These are phyloP conservation scores for Heliocidaris erythrogramma DNA, from an alignment of 35 echinoderm and acorn worm genomes.

Conservation along the genomic window DNA sequence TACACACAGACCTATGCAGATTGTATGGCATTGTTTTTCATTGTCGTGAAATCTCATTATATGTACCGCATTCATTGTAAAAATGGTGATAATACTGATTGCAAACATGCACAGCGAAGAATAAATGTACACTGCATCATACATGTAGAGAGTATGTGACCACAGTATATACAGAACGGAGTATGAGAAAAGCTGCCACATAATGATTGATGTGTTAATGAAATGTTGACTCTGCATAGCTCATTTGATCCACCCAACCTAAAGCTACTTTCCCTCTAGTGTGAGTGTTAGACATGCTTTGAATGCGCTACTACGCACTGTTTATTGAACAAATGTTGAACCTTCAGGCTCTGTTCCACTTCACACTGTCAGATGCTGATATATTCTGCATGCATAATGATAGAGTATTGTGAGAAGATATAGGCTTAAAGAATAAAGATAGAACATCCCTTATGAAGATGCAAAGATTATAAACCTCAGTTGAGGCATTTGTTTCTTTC, in stretches of 20 bases:
- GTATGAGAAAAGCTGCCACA: slow-evolving; percentile 1
- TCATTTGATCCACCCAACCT: slow-evolving; percentile 2
- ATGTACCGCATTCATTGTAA: background rate
- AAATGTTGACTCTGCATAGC: slow-evolving; percentile 10
- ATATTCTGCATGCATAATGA: background rate
- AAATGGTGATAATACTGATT: background rate
- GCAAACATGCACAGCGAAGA: background rate
- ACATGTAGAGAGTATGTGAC: background rate
- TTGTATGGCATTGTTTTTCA: no score
- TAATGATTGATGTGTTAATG: slow-evolving; percentile 18
- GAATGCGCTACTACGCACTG: background rate
- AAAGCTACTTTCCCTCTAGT: background rate
- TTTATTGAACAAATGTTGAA: background rate
- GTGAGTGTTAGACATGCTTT: background rate
- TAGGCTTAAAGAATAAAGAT: background rate
- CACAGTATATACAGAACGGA: background rate
- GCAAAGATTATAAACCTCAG: background rate
- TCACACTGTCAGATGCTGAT: background rate
- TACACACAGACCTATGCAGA: no score
- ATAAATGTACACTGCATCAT: background rate
- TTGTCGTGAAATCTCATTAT: background rate
- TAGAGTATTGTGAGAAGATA: background rate
- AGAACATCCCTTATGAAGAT: background rate
- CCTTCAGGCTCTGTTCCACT: background rate
- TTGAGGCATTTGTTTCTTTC: background rate